Evolutionary conservation across 2,113 vertebrate species (phyloP), one percentile per base, ranked within the genome.

Genomic region (Psittacus erithacus): DNA sequence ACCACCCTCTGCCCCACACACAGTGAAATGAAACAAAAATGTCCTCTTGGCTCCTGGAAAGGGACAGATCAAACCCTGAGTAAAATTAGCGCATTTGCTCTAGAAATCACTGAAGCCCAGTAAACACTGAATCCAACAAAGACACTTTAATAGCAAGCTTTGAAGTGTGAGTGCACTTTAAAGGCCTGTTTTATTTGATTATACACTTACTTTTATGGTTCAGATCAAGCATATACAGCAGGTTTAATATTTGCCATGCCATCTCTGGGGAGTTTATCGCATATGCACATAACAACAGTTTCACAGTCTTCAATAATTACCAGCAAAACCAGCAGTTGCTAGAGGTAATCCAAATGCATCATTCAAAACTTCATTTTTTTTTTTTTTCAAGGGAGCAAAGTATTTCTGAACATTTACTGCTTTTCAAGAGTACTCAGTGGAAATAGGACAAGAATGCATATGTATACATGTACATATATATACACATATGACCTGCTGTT

Each of bases 131-230:
- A 60, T 60, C 16, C 62, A 81, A 83, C 64, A 91, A 73, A 87
- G 43, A 17, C 0, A 4, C 7, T 70, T 91, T 92, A 93, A 84
- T 60, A 81, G 7, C 31, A 46, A 68, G 33, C 27, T 91, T 95
- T 95, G 89, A 91, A 86, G 84, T 76, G 55, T 67, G 65, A 85
- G 25, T n/a, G 57, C 1, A 17, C 49, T 87, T 94, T 65, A 88
- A 24, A 62, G 49, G 49, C 28, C 70, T 62, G 31, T 71, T 93
- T 89, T 75, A 81, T 95, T 88, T 91, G 80, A 87, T 93, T 89
- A 91, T 67, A 87, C 52, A 67, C 74, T 91, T 92, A 59, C 57
- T 97, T 97, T 94, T 95, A 87, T 92, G 49, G 82, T 65, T 93
- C 82, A 86, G 82, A 96, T 94, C 63, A 95, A 94, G 87, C 52